Percentiles rank a stretch among this genome's conserved stretches.
These are phyloP conservation scores for Kryptopterus vitreolus DNA, from an alignment of 2,797 vertebrate genomes.

Conservation along the genomic window DNA sequence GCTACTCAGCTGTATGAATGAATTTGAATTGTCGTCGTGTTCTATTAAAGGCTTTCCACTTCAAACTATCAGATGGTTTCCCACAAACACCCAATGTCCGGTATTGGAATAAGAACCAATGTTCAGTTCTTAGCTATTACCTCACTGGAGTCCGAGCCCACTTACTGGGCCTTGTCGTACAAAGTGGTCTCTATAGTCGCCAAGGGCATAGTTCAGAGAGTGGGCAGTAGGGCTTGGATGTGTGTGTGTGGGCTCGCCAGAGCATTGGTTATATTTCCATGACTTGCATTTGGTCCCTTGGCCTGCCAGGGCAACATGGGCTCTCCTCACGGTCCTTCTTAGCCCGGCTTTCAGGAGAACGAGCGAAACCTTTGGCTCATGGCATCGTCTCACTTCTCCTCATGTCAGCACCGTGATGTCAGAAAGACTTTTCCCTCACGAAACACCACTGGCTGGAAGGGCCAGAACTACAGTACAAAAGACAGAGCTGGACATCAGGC, in stretches of 20 bases:
- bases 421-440: conserved; percentile 35
- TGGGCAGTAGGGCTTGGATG: conserved; percentile 29
- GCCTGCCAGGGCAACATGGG: conserved; percentile 36
- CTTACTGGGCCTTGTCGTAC: conserved; percentile 36
- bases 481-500: conserved; percentile 38
- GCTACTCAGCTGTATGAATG: too few species aligned
- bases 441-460: conserved; percentile 36
- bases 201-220: conserved; percentile 36
- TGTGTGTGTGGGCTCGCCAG: conserved; percentile 34
- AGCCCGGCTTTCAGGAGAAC: conserved; percentile 18
- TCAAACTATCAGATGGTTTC: conserved; percentile 1
- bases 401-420: conserved; percentile 37
- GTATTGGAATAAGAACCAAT: conserved; percentile 21
- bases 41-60: background rate
- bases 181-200: conserved; percentile 47
- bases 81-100: background rate
- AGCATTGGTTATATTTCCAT: conserved; percentile 27
- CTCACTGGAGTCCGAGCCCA: conserved; percentile 42
- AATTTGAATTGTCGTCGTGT: too few species aligned
- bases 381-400: conserved; percentile 70
- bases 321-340: conserved; percentile 24
- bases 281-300: conserved; percentile 7
- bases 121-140: conserved; percentile 27
- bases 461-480: conserved; percentile 4
- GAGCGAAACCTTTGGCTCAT: conserved; percentile 52